Conservation (phyloP, 1,140 invertebrate species). For the Chrysopa pallens region DNA sequence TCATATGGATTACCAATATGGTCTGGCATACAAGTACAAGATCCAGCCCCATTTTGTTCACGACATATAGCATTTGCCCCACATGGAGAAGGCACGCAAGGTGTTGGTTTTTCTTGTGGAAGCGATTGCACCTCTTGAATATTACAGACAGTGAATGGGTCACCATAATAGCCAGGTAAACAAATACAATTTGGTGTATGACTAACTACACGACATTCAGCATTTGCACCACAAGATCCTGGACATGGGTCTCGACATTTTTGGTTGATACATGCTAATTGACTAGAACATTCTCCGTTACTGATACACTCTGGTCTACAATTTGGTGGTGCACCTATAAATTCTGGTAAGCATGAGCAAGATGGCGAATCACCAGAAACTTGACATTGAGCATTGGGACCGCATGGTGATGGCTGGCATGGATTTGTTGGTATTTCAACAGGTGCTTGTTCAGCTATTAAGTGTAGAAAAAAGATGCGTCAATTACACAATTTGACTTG, state of each 20-base stretch:
- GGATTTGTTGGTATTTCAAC: slow-evolving; percentile 26
- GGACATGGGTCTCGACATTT: slow-evolving; percentile 47
- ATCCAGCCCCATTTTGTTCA: slow-evolving; percentile 37
- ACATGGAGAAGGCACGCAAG: slow-evolving; percentile 44
- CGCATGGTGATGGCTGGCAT: slow-evolving; percentile 60
- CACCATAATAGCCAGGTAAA: slow-evolving; percentile 34
- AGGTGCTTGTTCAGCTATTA: slow-evolving; percentile 18
- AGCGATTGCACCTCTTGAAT: slow-evolving; percentile 17
- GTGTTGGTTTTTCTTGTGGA: slow-evolving; percentile 23
- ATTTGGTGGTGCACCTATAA: slow-evolving; percentile 50
- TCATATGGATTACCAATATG: slow-evolving; percentile 58
- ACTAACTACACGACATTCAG: slow-evolving; percentile 42
- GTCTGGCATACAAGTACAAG: slow-evolving; percentile 46
- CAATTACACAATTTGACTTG: slow-evolving; percentile 1
- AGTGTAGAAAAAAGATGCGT: neutral
- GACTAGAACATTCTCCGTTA: slow-evolving; percentile 41
- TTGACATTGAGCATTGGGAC: slow-evolving; percentile 52
- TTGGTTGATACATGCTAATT: slow-evolving; percentile 38
- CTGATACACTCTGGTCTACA: slow-evolving; percentile 59
- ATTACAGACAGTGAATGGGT: slow-evolving; percentile 36
- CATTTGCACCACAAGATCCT: slow-evolving; percentile 43
- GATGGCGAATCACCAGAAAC: slow-evolving; percentile 36
- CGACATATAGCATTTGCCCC: slow-evolving; percentile 47
- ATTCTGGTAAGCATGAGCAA: slow-evolving; percentile 51
- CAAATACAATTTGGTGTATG: slow-evolving; percentile 44